These are phyloP conservation scores for Halcyon badia DNA, from an alignment of 2,797 vertebrate species.

Conservation along the genomic window DNA sequence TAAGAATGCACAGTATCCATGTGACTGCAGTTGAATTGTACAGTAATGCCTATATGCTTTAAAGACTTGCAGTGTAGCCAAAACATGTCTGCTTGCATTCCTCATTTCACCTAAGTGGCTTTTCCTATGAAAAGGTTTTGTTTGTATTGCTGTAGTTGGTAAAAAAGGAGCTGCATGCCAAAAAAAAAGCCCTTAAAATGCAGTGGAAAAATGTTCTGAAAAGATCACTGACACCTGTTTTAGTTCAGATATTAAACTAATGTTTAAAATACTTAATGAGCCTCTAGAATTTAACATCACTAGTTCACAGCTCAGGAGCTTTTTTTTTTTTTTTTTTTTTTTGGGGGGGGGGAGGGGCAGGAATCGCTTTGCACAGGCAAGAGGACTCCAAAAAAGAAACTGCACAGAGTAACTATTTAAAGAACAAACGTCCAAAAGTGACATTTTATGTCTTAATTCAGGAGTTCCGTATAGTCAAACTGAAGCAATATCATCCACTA, in stretches of 20 bases:
- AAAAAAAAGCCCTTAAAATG: slow-evolving; percentile 9
- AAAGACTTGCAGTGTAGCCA: slow-evolving; percentile 61
- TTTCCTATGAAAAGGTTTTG: slow-evolving; percentile 76
- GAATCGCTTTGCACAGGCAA: neutral
- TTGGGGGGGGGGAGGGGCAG: neutral
- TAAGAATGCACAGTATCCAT: slow-evolving; percentile 6
- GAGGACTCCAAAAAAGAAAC: neutral
- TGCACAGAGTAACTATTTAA: neutral
- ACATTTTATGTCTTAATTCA: slow-evolving; percentile 12
- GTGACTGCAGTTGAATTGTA: slow-evolving; percentile 23
- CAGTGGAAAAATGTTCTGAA: slow-evolving; percentile 32
- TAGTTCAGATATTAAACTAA: slow-evolving; percentile 46
- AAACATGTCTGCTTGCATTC: slow-evolving; percentile 76
- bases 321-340: neutral
- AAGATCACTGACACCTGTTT: slow-evolving; percentile 37
- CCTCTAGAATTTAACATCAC: slow-evolving; percentile 37
- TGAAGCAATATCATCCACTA: neutral
- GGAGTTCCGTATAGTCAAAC: neutral
- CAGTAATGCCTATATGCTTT: slow-evolving; percentile 69
- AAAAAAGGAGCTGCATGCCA: slow-evolving; percentile 29
- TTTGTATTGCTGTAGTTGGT: slow-evolving; percentile 70
- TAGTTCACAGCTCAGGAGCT: neutral
- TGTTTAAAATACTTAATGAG: slow-evolving; percentile 41
- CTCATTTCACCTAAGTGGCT: slow-evolving; percentile 75
- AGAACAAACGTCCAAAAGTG: neutral